These are phyloP conservation scores for Caenorhabditis briggsae DNA, from an alignment of 1,140 invertebrate genomes.

Conservation along the genomic window DNA sequence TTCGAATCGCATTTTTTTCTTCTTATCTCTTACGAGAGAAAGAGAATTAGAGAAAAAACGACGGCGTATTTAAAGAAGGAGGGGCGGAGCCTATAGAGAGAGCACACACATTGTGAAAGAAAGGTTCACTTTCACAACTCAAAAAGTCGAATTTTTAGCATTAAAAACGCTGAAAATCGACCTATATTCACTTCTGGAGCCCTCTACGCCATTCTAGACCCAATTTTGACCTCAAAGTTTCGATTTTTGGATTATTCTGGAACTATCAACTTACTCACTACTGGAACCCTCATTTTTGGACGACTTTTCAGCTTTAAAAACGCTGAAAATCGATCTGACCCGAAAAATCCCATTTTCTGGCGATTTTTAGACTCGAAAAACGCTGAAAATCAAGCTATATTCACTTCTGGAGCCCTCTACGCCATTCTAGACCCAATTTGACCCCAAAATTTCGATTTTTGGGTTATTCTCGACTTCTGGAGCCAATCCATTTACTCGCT, in stretches of 20 bases:
- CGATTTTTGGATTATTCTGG: background rate
- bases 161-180: background rate
- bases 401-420: too few relatives aligned
- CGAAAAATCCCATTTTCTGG: too few relatives aligned
- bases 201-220: too few relatives aligned
- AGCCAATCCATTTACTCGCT: too few relatives aligned
- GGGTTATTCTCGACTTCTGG: background rate
- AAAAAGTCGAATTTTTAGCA: background rate
- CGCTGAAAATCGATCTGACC: too few relatives aligned
- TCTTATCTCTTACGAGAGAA: background rate
- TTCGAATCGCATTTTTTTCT: too few relatives aligned
- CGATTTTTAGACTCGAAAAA: background rate
- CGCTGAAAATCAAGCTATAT: background rate
- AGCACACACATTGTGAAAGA: too few relatives aligned
- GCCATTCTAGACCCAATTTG: background rate
- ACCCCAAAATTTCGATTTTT: background rate
- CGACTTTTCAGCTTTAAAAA: too few relatives aligned
- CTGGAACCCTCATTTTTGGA: too few relatives aligned
- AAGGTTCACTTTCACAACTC: background rate
- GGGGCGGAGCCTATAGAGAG: background rate
- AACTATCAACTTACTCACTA: too few relatives aligned
- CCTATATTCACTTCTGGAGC: too few relatives aligned
- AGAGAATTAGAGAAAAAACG: background rate
- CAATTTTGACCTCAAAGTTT: background rate
- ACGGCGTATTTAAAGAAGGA: constrained; percentile 6